phyloP scores from a whole-genome alignment of 2,113 vertebrate species.

The Alligator sinensis region DNA sequence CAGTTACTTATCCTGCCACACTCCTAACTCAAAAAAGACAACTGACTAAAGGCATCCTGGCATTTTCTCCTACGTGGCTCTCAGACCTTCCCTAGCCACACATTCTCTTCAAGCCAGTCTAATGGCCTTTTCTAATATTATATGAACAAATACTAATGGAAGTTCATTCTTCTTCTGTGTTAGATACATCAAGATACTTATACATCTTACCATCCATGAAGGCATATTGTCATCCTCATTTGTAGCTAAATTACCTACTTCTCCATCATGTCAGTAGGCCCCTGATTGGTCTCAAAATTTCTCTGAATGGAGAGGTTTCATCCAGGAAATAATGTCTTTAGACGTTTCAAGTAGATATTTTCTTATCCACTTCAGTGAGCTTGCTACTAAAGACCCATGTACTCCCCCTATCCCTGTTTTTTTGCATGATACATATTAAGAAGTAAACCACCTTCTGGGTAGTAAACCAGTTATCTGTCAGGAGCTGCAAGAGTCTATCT shows the following conservation, averaged over 20 bases:
- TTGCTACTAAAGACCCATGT: background rate
- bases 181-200: no score
- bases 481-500: background rate
- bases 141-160: background rate
- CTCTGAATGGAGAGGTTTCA: background rate
- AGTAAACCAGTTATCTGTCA: background rate
- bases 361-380: background rate
- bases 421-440: background rate
- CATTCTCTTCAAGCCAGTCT: background rate
- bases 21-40: background rate
- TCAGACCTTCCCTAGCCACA: background rate
- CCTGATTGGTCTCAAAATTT: background rate
- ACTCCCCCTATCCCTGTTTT: background rate
- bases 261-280: slow-evolving; percentile 1
- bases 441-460: background rate
- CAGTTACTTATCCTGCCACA: background rate
- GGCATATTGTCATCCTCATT: background rate
- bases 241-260: background rate
- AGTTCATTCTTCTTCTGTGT: background rate
- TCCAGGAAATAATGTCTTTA: background rate
- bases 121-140: background rate
- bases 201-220: no score
- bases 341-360: background rate
- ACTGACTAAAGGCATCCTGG: background rate
- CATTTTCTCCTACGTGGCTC: rapidly evolving